phyloP scores from a whole-genome alignment of 2,797 vertebrate genomes.

The Coccyzus lansbergi region DNA sequence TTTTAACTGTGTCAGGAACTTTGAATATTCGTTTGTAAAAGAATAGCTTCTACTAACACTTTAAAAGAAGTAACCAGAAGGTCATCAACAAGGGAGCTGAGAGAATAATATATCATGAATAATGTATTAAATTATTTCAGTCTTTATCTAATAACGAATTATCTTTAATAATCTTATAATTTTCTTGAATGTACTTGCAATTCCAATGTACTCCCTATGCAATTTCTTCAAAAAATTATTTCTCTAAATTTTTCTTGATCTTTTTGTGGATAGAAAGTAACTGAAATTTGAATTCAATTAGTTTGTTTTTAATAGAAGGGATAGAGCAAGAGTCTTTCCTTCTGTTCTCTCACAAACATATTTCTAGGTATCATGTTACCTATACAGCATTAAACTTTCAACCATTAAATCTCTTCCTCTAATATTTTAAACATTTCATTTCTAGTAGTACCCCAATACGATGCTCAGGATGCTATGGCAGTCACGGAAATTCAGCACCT shows the following conservation, averaged over 20 bases:
- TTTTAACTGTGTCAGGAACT: constrained; percentile 29
- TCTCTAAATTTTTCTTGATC: constrained; percentile 34
- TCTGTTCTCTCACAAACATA: background rate
- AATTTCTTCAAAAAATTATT: constrained; percentile 62
- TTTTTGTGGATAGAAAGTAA: constrained; percentile 14
- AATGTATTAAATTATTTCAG: constrained; percentile 65
- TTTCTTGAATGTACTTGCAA: constrained; percentile 63
- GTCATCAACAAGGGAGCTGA: constrained; percentile 62
- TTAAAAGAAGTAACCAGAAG: constrained; percentile 34
- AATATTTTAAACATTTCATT: background rate
- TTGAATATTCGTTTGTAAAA: background rate
- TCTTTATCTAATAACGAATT: constrained; percentile 70
- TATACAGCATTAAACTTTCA: background rate
- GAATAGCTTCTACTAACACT: constrained; percentile 26
- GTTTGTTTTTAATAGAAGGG: constrained; percentile 2
- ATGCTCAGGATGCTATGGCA: background rate
- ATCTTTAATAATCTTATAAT: constrained; percentile 68
- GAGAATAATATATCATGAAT: constrained; percentile 63
- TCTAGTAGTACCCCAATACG: background rate
- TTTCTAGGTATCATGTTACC: background rate
- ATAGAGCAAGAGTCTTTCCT: background rate
- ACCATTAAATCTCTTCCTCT: background rate
- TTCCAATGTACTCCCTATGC: constrained; percentile 59
- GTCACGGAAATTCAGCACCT: background rate
- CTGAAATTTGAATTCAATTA: constrained; percentile 39